These are phyloP conservation scores for Hemicrepidius hirtus DNA, from an alignment of 2,888 invertebrate genomes.

Conservation along the genomic window DNA sequence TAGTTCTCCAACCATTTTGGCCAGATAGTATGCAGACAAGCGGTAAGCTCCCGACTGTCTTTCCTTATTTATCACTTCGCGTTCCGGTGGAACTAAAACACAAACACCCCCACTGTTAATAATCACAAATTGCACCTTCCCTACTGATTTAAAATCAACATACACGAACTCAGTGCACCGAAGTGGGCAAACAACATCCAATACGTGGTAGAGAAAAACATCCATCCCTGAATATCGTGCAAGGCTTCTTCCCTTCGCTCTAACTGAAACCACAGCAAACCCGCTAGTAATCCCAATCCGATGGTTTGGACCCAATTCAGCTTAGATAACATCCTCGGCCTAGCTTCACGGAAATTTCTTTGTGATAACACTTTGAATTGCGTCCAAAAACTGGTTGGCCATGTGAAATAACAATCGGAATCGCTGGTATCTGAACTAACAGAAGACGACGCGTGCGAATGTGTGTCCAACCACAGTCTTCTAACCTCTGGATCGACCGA, in stretches of 20 bases:
- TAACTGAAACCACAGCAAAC: slow-evolving; percentile 86
- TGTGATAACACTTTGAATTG: slow-evolving; percentile 85
- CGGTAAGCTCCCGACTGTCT: slow-evolving; percentile 85
- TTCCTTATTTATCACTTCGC: slow-evolving; percentile 87
- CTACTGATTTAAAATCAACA: slow-evolving; percentile 69
- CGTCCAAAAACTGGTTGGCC: slow-evolving; percentile 86
- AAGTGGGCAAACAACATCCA: slow-evolving; percentile 89
- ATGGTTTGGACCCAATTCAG: slow-evolving; percentile 86
- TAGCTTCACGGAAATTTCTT: slow-evolving; percentile 84
- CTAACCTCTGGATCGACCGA: slow-evolving; percentile 77
- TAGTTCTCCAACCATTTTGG: slow-evolving; percentile 88
- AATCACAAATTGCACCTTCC: not conserved
- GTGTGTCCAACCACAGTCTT: slow-evolving; percentile 81
- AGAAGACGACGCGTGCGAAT: slow-evolving; percentile 80
- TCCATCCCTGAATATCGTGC: slow-evolving; percentile 87
- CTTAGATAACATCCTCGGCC: slow-evolving; percentile 84
- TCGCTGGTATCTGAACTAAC: slow-evolving; percentile 77
- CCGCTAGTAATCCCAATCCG: slow-evolving; percentile 82
- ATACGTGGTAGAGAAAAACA: slow-evolving; percentile 88
- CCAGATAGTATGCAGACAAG: slow-evolving; percentile 86
- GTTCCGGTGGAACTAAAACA: slow-evolving; percentile 83
- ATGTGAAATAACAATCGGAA: slow-evolving; percentile 78
- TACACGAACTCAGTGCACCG: slow-evolving; percentile 86
- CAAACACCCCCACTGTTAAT: slow-evolving; percentile 8
- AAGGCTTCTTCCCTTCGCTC: slow-evolving; percentile 84